Evolutionary conservation across 2,888 invertebrate species (phyloP).

Genomic region (Lagria hirta): DNA sequence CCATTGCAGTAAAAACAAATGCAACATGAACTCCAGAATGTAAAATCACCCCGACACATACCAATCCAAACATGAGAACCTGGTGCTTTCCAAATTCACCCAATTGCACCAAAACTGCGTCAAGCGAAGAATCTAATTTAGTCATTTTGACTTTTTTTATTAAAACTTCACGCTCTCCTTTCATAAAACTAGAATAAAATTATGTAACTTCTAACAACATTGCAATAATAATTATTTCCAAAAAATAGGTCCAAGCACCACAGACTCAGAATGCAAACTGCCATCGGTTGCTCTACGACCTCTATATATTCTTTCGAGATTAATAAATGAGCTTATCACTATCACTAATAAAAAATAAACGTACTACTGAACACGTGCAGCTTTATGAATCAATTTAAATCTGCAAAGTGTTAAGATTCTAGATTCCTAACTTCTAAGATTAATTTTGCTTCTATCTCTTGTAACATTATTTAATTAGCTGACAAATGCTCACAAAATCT

Average conservation of each 20-base stretch:
- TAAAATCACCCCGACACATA: slow-evolving; percentile 62
- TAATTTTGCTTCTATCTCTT: too few species aligned
- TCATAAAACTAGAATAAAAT: too few species aligned
- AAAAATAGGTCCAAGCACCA: too few species aligned
- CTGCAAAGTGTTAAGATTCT: too few species aligned
- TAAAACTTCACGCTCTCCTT: too few species aligned
- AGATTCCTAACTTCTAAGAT: too few species aligned
- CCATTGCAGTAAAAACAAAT: slow-evolving; percentile 71
- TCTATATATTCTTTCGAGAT: slow-evolving; percentile 19
- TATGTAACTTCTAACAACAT: too few species aligned
- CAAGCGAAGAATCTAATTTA: slow-evolving; percentile 50
- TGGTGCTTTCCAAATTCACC: slow-evolving; percentile 70
- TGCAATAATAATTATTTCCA: too few species aligned
- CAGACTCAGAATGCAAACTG: slow-evolving; percentile 5
- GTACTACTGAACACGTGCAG: neutral
- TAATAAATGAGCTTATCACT: slow-evolving; percentile 13
- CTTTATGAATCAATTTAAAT: too few species aligned
- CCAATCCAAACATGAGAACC: slow-evolving; percentile 59
- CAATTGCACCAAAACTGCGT: slow-evolving; percentile 58
- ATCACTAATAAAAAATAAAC: slow-evolving; percentile 1
- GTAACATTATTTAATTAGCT: too few species aligned
- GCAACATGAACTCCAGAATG: slow-evolving; percentile 67
- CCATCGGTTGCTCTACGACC: slow-evolving; percentile 5
- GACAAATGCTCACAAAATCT: too few species aligned
- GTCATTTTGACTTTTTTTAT: slow-evolving; percentile 2